Base-by-base conservation (phyloP, 2,797 vertebrate species). In the Meda fulgida region DNA sequence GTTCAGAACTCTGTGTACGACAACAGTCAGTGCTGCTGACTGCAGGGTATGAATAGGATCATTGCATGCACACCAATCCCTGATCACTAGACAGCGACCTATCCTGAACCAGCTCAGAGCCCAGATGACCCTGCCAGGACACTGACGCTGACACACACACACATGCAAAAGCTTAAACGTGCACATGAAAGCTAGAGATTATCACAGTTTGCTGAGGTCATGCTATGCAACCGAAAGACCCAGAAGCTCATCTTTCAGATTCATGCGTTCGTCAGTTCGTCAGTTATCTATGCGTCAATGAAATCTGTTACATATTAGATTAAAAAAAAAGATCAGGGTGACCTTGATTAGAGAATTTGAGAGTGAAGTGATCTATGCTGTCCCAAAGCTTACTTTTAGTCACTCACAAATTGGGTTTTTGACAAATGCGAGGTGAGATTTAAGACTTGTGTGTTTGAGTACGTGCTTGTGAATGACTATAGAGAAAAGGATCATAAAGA, bases 361-460 rank as follows among this genome's bases (percentile, higher is more conserved):
- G 79, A 73, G 51, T 80, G 55, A 91, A 83, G 89, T 7, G 60
- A 89, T 91, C 83, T 87, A 43, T 87, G 86, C 48, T 7, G 84
- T 90, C 87, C 89, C 91, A 93, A 91, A 93, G 90, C 63, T 71
- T 9, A 89, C 90, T 91, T 88, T 89, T 84, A 89, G 91, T 90
- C 89, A 77, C 91, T 89, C 73, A 88, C 89, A 90, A 89, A 92
- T 91, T 83, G 67, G 88, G 86, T 89, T 90, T 82, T 63, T 58
- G 80, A 89, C 86, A 91, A 90, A 92, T 88, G 89, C 7, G 69
- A 23, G 38, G 43, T 60, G 23, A 82, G 79, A 86, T 83, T 71
- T 80, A 80, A 73, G 23, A 19, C 66, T 40, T 78, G 53, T 34
- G 9, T 69, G 71, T 40, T 63, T 58, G 63, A 70, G 63, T 82